Percentiles rank a stretch among this genome's conserved stretches.
phyloP scores from a whole-genome alignment of 2,888 invertebrate species.

The Cinara cedri region DNA sequence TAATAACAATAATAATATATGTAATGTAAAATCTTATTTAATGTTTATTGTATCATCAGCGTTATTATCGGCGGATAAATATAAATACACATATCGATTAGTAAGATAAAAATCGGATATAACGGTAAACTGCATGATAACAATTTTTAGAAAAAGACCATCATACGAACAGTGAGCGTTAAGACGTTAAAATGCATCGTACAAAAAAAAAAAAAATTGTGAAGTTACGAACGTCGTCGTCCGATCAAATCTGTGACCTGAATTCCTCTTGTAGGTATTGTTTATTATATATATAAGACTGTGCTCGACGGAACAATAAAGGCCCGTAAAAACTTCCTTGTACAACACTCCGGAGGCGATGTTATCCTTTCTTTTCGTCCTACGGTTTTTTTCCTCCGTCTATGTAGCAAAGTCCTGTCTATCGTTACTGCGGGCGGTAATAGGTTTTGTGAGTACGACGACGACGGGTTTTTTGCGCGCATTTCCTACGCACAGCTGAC shows the following conservation, averaged over 20 bases:
- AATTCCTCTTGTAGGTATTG: constrained; percentile 38
- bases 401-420: not conserved
- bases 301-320: constrained; percentile 25
- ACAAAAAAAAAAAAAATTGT: not conserved
- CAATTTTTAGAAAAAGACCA: no score
- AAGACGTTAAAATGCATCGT: no score
- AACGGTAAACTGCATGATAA: no score
- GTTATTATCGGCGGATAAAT: no score
- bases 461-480: constrained; percentile 29
- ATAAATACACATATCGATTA: no score
- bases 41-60: constrained; percentile 24
- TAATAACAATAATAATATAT: not conserved
- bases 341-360: constrained; percentile 37
- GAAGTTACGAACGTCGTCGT: constrained; percentile 20
- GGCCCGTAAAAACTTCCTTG: constrained; percentile 39
- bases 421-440: constrained; percentile 22
- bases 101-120: no score
- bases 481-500: constrained; percentile 30
- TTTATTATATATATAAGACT: constrained; percentile 22
- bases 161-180: no score
- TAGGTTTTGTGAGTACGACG: constrained; percentile 35
- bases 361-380: constrained; percentile 29
- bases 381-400: constrained; percentile 1
- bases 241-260: constrained; percentile 45
- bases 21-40: constrained; percentile 12